Base-by-base conservation (phyloP, 2,888 invertebrate genomes). In the Ochlodes sylvanus region DNA sequence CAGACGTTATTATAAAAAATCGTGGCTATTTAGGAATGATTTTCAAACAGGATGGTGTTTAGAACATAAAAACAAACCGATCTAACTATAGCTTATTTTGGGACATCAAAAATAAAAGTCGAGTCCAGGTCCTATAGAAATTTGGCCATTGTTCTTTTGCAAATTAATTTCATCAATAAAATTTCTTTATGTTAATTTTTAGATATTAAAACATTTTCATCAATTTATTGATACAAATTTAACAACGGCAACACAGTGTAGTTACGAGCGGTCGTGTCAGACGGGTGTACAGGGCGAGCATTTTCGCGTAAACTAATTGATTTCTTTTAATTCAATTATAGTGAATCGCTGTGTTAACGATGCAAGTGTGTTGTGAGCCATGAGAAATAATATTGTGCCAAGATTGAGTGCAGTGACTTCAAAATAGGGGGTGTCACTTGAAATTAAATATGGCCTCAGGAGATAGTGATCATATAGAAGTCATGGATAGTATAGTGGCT, bases 401-500 rank as follows among this genome's bases (percentile, higher is more conserved):
- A 83, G 69, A 83, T 81, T 85, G 70, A 80, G 79, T 72, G 75
- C 70, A 83, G 81, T 86, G 85, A 89, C 89, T 86, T 84, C 78
- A 85, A 88, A 88, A 86, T 88, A 88, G 87, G 89, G 89, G 90
- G 89, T 91, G 90, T 89, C 87, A 84, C 80, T 84, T 77, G 82
- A 81, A 87, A 90, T 86, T 83, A 87, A 93, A 93, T 89, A 97
- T 97, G 97, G 97, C 97, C 95, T 96, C 97, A 91, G 96, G 96
- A 87, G 97, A 97, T 93, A 95, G 95, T 86, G 96, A 97, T 94
- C 95, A 95, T 87, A 97, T 97, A 85, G 97, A 97, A 94, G 94
- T 92, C 75, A 91, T 96, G 91, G 96, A 96, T 90, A 94, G 95
- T 86, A 94, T 95, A 83, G 92, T 94, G 78, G 88, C 92, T 72